Percentiles rank a stretch among this genome's conserved stretches.
Evolutionary conservation across 2,113 vertebrate genomes (phyloP).

Genomic region (Alces alces): DNA sequence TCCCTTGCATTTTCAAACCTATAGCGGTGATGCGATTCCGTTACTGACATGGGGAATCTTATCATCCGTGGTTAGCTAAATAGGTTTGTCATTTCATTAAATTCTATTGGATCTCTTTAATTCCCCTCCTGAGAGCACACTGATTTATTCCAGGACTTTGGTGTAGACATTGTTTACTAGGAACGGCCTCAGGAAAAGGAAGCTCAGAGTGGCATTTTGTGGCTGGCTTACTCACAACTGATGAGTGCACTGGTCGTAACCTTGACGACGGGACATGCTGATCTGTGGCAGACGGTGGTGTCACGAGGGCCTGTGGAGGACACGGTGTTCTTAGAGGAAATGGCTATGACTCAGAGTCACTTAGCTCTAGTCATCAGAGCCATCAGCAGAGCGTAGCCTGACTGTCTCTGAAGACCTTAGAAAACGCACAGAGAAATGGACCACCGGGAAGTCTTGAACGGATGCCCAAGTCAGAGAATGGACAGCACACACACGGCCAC

Average conservation of each 20-base stretch:
- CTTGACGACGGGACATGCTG: not conserved
- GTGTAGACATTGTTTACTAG: not conserved
- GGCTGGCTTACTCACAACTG: not conserved
- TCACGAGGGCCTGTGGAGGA: not conserved
- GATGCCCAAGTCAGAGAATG: too few species aligned
- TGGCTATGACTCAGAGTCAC: not conserved
- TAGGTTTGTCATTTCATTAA: not conserved
- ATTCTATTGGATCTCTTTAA: not conserved
- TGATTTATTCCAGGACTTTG: not conserved
- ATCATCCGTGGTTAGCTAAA: not conserved
- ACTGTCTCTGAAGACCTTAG: not conserved
- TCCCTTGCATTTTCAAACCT: not conserved
- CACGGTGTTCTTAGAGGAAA: not conserved
- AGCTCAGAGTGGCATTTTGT: not conserved
- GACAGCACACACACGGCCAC: too few species aligned
- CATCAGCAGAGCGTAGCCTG: not conserved
- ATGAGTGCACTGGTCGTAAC: not conserved
- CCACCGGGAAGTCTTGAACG: not conserved
- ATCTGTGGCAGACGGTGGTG: not conserved
- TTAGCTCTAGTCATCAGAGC: too few species aligned
- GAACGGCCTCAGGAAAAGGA: not conserved
- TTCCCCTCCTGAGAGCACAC: not conserved
- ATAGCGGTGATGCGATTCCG: accelerated
- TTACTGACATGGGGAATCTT: not conserved
- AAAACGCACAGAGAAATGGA: not conserved